Base-by-base conservation (phyloP, 2,797 vertebrate species). In the Hephaestus fuliginosus region DNA sequence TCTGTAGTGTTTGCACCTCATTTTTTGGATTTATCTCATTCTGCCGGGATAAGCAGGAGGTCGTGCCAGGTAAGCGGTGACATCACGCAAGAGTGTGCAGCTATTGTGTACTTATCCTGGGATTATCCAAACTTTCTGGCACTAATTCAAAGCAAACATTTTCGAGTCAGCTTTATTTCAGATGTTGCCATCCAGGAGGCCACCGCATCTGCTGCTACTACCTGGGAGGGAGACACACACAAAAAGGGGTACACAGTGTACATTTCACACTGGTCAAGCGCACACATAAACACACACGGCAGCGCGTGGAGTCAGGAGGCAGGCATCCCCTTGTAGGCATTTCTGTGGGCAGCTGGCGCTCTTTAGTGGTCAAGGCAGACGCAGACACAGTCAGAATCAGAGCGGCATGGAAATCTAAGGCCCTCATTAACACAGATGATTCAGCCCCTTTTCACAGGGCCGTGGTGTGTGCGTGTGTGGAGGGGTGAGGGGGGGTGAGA, bases 341-440 rank as follows among this genome's bases (percentile, higher is more conserved):
- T 88, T 92, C 87, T 92, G 90, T 78, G 91, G 89, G 85, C 76
- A 88, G 87, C 90, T 79, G 76, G 36, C 70, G 70, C 87, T 91
- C 86, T 88, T 89, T 88, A 91, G 91, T 87, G 92, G 91, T 92
- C 87, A 84, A 81, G 46, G 75, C 81, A 92, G 90, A 93, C 81
- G 83, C 85, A 92, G 83, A 89, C 84, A 66, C 80, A 86, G 84
- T 89, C 85, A 92, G 75, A 93, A 92, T 74, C 53, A 82, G 71
- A 91, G 86, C 81, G 3, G 72, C 67, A 86, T 88, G 86, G 88
- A 90, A 89, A 85, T 71, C 66, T 74, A 82, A 89, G 83, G 88
- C 72, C 76, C 82, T 92, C 87, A 91, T 92, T 92, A 90, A 74
- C 56, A 74, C 83, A 86, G 90, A 93, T 91, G 91, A 94, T 86